Percentiles rank a stretch among this genome's conserved stretches.
Evolutionary conservation across 2,113 vertebrate species (phyloP).

Genomic region (Halcyon malimbica): DNA sequence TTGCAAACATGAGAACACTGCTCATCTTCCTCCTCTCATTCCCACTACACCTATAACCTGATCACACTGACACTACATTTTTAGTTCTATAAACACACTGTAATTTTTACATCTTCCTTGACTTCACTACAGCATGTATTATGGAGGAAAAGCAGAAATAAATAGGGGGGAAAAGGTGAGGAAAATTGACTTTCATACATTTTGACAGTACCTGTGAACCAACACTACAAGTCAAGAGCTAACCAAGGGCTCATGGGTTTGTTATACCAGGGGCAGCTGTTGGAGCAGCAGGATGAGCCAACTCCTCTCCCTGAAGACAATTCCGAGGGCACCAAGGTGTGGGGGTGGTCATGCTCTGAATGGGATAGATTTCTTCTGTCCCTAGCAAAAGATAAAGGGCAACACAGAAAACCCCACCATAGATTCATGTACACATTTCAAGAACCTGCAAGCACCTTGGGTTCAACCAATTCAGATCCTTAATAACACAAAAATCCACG

Average conservation of each 20-base stretch:
- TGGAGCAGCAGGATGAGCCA: not conserved
- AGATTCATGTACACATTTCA: not conserved
- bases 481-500: not conserved
- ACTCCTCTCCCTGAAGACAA: not conserved
- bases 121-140: not conserved
- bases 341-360: not conserved
- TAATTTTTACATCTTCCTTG: not conserved
- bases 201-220: not conserved
- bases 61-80: not conserved
- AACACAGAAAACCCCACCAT: not conserved
- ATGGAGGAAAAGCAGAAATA: not conserved
- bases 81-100: not conserved
- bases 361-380: not conserved
- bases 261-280: not conserved
- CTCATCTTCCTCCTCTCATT: not conserved
- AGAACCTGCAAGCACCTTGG: not conserved
- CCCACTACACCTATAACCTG: not conserved
- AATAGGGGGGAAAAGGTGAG: not conserved
- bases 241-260: not conserved
- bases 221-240: not conserved
- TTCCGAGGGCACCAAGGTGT: not conserved
- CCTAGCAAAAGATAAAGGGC: not conserved
- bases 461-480: not conserved
- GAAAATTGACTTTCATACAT: not conserved
- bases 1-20: not conserved